Evolutionary conservation across 1,140 invertebrate species (phyloP), one percentile per base, ranked within the genome.

Genomic region (Coptotermes formosanus): DNA sequence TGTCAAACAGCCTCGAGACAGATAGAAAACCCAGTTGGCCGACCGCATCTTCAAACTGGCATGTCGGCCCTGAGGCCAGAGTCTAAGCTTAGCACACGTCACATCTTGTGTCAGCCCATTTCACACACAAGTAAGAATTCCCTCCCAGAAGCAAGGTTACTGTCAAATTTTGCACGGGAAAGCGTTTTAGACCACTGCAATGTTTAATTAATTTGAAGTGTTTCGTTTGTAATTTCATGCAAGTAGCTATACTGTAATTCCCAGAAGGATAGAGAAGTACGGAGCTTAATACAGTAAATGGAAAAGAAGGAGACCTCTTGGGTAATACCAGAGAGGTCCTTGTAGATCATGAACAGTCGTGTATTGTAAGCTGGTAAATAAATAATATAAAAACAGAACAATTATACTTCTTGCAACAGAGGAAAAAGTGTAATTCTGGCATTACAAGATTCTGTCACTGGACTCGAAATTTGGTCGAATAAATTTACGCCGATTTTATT

Each of bases 181-280:
- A 55, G 21, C 52, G 14, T 16, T 55, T 12, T 55, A 55, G 52
- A 55, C 52, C n/a, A 30, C 64, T 30, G 8, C 9, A 11, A 75
- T 75, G 64, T 75, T 75, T 75, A 75, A 75, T 75, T 75, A 75
- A 75, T 75, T 75, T 75, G 64, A 75, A 75, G 14, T 30, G 64
- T 75, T 75, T 75, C 64, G 64, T 75, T 75, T 75, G 30, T 75
- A 75, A 75, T 75, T 75, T 75, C n/a, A n/a, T 75, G 25, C 64
- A 75, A 75, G 64, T 75, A 30, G 64, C 64, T 14, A 30, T 75
- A 16, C 14, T 75, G 14, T 16, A 4, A 75, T 75, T 25, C 64
- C 64, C 64, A 25, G 9, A 75, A 25, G 64, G 64, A 75, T 6
- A 12, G 64, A n/a, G n/a, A n/a, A 25, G n/a, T 11, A 11, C 1